Evolutionary conservation across 1,140 invertebrate species (phyloP).

Genomic region (Mamestra configurata): DNA sequence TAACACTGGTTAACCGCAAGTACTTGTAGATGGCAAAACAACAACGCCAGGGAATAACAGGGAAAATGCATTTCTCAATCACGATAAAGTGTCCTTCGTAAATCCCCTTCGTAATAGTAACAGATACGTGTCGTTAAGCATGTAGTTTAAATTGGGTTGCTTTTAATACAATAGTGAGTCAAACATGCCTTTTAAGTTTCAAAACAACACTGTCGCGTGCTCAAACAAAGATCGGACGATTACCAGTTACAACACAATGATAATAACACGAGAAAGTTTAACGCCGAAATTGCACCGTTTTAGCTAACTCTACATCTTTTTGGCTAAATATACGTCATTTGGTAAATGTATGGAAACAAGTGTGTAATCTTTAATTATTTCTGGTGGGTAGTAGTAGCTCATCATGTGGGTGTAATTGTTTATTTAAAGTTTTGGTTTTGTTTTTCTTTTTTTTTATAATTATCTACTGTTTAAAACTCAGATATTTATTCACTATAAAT

Average conservation of each 20-base stretch:
- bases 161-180: constrained; percentile 7
- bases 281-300: constrained; percentile 58
- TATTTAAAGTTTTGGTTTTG: too few species aligned
- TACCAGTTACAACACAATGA: constrained; percentile 22
- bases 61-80: constrained; percentile 8
- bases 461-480: too few species aligned
- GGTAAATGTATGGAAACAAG: constrained; percentile 1
- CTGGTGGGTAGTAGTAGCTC: too few species aligned
- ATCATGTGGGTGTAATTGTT: too few species aligned
- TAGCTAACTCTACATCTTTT: constrained; percentile 31
- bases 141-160: neutral
- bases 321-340: constrained; percentile 28
- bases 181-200: neutral
- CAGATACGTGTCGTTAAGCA: neutral
- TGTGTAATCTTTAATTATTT: constrained; percentile 27
- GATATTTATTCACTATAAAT: too few species aligned
- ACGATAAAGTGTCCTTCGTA: constrained; percentile 10
- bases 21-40: neutral
- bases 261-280: constrained; percentile 63
- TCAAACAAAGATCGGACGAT: constrained; percentile 24
- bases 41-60: neutral
- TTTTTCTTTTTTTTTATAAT: too few species aligned
- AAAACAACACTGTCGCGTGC: constrained; percentile 26
- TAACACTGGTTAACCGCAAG: constrained; percentile 1
- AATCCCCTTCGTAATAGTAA: neutral